phyloP scores from a whole-genome alignment of 2,797 vertebrate species.

The Kryptolebias ocellatus region DNA sequence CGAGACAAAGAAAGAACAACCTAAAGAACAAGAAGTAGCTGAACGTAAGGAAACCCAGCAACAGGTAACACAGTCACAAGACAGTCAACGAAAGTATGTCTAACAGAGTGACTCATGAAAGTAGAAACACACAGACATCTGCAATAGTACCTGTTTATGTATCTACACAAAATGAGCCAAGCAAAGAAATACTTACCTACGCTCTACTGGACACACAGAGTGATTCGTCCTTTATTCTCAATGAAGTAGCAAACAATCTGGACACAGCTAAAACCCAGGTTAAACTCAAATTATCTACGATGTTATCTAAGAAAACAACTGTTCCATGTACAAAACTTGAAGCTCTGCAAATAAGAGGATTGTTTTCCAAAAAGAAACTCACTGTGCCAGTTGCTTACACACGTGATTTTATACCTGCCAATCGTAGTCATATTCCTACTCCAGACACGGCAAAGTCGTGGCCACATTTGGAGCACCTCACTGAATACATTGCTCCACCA shows the following conservation, averaged over 20 bases:
- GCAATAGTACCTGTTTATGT: constrained; percentile 4
- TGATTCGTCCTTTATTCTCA: constrained; percentile 26
- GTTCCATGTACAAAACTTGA: constrained; percentile 8
- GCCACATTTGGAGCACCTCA: not conserved
- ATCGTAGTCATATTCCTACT: not conserved
- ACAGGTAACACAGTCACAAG: not conserved
- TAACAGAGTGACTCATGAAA: not conserved
- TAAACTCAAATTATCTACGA: not conserved
- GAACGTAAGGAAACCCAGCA: not conserved
- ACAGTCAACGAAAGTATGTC: constrained; percentile 1
- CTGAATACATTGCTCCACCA: not conserved
- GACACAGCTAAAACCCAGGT: not conserved
- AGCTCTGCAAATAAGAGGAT: constrained; percentile 13
- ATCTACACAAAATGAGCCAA: not conserved
- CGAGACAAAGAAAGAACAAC: constrained; percentile 20
- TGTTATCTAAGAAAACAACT: not conserved
- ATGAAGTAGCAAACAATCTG: not conserved
- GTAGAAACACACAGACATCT: not conserved
- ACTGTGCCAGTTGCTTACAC: constrained; percentile 3
- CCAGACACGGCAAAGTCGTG: not conserved
- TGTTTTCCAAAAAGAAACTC: constrained; percentile 16
- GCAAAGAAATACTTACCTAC: not conserved
- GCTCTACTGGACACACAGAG: constrained; percentile 8
- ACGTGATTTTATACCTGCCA: not conserved
- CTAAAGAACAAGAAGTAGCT: not conserved